phyloP scores from a whole-genome alignment of 2,113 vertebrate species.

The Micronycteris hirsuta region DNA sequence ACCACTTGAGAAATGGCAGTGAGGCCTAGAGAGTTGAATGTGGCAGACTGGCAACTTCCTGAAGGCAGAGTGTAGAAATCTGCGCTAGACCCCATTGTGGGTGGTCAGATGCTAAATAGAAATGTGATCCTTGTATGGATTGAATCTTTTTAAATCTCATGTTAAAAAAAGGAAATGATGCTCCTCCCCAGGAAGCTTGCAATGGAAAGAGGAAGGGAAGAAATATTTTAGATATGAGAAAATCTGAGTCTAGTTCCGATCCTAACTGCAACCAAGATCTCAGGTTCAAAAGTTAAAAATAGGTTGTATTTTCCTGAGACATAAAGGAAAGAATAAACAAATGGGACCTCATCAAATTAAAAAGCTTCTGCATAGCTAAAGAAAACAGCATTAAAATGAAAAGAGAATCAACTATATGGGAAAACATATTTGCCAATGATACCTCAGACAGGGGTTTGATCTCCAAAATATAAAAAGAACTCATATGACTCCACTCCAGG shows the following conservation, averaged over 20 bases:
- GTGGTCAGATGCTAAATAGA: not conserved
- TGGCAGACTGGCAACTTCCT: not conserved
- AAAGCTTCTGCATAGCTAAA: no score
- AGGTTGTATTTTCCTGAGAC: not conserved
- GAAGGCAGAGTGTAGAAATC: not conserved
- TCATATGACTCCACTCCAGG: no score
- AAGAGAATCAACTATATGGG: no score
- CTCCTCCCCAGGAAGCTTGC: not conserved
- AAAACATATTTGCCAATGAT: no score
- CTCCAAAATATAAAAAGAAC: no score
- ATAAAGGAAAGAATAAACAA: no score
- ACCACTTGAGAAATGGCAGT: not conserved
- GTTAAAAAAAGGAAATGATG: not conserved
- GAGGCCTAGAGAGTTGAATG: not conserved
- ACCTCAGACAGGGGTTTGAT: no score
- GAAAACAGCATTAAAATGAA: no score
- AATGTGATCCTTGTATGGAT: not conserved
- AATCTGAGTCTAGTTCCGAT: not conserved
- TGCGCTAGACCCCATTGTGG: not conserved
- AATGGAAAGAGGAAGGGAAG: not conserved
- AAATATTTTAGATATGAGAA: not conserved
- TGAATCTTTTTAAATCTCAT: not conserved
- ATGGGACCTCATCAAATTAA: no score
- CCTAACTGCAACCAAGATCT: not conserved
- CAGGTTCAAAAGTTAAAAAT: not conserved